Evolutionary conservation across 2,113 vertebrate genomes (phyloP), one percentile per base, ranked within the genome.

Genomic region (Tyrannus savana): DNA sequence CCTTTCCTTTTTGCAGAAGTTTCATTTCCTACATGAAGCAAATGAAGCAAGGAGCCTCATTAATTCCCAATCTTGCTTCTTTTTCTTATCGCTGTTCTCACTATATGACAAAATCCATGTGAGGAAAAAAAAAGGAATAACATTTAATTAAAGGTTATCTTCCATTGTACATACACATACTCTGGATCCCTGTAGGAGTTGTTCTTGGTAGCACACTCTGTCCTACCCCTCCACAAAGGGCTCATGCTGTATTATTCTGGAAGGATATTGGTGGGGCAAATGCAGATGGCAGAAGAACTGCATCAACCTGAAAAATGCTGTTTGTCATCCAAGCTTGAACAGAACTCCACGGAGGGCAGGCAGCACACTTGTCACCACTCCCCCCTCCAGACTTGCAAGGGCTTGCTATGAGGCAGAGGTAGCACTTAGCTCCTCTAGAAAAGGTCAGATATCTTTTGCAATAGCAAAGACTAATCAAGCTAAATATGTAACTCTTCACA

Each of bases 81-180:
- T 83, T 72, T 92, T 74, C 41, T 90, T 92, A 66, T 73, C 2
- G 0, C 46, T 66, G 17, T 46, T 94, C 46, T 86, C 55, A 33
- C 63, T 71, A 6, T 50, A 66, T 73, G 82, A 90, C 42, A 86
- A 91, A 37, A 79, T 88, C 25, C 21, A n/a, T 17, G 15, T 41
- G 22, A 1, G 7, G 5, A 50, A 55, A 16, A 6, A 24, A 35
- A 27, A 47, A 28, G 35, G 0, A 35, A 3, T 2, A 88, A 37
- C 47, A 66, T 87, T 83, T 91, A 92, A 84, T 74, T 80, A 58
- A 24, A 53, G 53, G 58, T 85, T 90, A 37, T 90, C 66, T 72
- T 49, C 37, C 22, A 52, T 56, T 82, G 53, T 63, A 80, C 37
- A 46, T 73, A 64, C 6, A 37, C 41, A n/a, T n/a, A 7, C 47